Evolutionary conservation across 37 sponge, comb jelly and placozoan genomes (phyloP), one percentile per base, ranked within the genome.

Genomic region (Bolinopsis microptera): DNA sequence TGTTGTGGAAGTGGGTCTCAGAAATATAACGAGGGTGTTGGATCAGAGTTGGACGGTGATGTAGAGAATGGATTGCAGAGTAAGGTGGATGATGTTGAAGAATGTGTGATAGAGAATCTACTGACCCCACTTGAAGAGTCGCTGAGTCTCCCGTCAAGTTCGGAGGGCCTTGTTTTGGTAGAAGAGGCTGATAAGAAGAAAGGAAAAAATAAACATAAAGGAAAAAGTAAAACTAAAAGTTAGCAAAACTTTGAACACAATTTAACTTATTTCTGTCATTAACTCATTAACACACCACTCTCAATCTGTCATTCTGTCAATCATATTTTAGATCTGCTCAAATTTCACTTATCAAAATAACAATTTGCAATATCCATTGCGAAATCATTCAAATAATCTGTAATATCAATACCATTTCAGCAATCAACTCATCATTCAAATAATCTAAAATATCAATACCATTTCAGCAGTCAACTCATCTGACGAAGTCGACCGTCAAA

Each of bases 401-500:
- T n/a, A n/a, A n/a, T n/a, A n/a, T n/a, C n/a, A n/a, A n/a, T 18
- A 48, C 5, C 61, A 48, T 48, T 13, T 48, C 61, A 48, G 61
- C 9, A 5, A 5, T 48, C 13, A 48, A 34, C 8, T 3, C 36
- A n/a, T n/a, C n/a, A n/a, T n/a, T n/a, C n/a, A n/a, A n/a, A n/a
- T n/a, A n/a, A n/a, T n/a, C n/a, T n/a, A n/a, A n/a, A n/a, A n/a
- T n/a, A n/a, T n/a, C n/a, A n/a, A n/a, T 18, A 48, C 5, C 61
- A 48, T 48, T 13, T 48, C 61, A 48, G 61, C 9, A 5, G 9
- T 48, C 13, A 48, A 34, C 8, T 3, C 36, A 34, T 1, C 41
- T 8, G 90, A 86, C n/a, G 90, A 86, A 25, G 90, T 48, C 0
- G 90, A 86, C 35, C 41, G 41, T 30, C 90, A 86, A 38, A 86